phyloP scores from a whole-genome alignment of 2,113 vertebrate species.

The Hystrix brachyura region DNA sequence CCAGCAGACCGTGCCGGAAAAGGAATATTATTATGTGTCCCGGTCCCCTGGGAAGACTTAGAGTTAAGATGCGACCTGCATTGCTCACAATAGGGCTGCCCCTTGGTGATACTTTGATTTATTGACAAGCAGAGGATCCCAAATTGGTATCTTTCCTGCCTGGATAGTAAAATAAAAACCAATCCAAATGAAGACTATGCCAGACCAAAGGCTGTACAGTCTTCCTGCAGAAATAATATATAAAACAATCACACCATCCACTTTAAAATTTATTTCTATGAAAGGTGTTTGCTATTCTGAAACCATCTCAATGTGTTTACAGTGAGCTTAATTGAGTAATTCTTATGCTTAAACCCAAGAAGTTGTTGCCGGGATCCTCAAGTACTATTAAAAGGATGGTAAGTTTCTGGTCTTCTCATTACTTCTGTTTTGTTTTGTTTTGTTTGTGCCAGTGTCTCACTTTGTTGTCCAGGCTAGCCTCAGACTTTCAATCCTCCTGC shows the following conservation, averaged over 20 bases:
- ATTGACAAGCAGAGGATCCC: background rate
- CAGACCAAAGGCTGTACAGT: background rate
- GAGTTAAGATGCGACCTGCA: background rate
- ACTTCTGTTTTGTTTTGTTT: background rate
- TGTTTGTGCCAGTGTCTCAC: background rate
- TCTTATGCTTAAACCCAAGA: background rate
- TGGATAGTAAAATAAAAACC: background rate
- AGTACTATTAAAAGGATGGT: background rate
- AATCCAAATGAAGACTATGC: background rate
- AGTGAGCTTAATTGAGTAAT: background rate
- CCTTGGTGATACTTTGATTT: background rate
- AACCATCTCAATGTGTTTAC: background rate
- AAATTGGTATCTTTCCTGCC: background rate
- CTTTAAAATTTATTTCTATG: constrained; percentile 5
- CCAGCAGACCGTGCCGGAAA: background rate
- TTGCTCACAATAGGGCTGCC: background rate
- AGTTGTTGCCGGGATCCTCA: background rate
- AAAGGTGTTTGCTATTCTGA: background rate
- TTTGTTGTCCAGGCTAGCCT: background rate
- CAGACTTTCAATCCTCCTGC: background rate
- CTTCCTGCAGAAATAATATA: background rate
- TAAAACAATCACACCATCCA: background rate
- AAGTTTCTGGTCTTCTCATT: background rate
- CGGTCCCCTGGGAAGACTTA: background rate
- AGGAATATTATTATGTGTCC: background rate